phyloP scores from a whole-genome alignment of 2,797 vertebrate species.

The Dipus sagitta region DNA sequence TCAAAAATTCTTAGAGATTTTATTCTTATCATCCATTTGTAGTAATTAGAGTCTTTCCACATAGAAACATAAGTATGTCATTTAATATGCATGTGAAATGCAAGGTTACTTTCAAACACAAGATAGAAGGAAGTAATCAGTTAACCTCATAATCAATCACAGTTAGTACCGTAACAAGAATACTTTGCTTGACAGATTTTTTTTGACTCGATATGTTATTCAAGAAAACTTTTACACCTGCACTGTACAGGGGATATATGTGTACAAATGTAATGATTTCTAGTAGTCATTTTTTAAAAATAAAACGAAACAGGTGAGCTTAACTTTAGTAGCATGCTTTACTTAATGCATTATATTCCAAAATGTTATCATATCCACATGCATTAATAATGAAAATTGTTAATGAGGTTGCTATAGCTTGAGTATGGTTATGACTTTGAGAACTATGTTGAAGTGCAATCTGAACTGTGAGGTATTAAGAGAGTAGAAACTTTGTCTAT shows the following conservation, averaged over 20 bases:
- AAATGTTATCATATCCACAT: neutral
- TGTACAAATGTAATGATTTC: neutral
- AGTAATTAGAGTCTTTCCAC: neutral
- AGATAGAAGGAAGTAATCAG: neutral
- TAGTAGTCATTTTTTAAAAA: neutral
- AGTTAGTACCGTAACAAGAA: neutral
- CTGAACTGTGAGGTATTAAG: neutral
- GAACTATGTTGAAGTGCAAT: neutral
- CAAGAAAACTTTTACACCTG: neutral
- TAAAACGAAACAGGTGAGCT: neutral
- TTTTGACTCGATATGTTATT: constrained; percentile 20
- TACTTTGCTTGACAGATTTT: constrained; percentile 3
- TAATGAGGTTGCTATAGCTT: neutral
- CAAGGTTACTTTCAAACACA: constrained; percentile 28
- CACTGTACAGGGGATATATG: neutral
- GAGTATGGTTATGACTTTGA: neutral
- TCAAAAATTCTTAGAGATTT: constrained; percentile 28
- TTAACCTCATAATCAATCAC: neutral
- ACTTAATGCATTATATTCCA: neutral
- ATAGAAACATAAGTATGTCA: constrained; percentile 2
- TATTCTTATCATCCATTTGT: constrained; percentile 56
- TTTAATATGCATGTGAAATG: constrained; percentile 47
- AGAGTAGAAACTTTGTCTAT: neutral
- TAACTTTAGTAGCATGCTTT: constrained; percentile 24
- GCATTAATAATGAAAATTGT: neutral